Evolutionary conservation across 2,113 vertebrate species (phyloP), one percentile per base, ranked within the genome.

Genomic region (Talpa occidentalis): DNA sequence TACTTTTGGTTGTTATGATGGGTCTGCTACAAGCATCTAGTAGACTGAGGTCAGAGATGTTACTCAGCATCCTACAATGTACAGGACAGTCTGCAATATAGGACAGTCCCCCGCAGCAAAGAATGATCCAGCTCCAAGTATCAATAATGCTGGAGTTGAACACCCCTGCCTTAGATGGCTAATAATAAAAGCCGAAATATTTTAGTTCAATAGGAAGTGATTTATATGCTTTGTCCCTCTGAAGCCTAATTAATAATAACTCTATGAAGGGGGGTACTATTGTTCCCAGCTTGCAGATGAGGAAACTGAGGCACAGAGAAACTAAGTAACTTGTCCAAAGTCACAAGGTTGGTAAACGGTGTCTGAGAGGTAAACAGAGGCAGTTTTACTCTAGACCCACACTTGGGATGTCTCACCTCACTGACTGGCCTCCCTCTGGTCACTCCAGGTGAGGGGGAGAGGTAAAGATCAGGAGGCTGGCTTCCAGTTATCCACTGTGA

Each of bases 351-450:
- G 30, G 67, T 52, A 24, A 59, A 42, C 6, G 42, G 62, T 3
- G n/a, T 32, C 32, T 73, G 87, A 56, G 74, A 56, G 30, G 40
- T 69, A 59, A 56, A 85, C 10, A 0, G 37, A 86, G n/a, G 66
- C 17, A 6, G 6, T 10, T 7, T 79, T 79, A 52, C 30, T 62
- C 42, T 22, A n/a, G 78, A 76, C 22, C 28, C 30, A 44, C 5
- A 3, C 8, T 22, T 12, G 37, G 11, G 47, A 62, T 17, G 15
- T 30, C 49, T 82, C 32, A 59, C 42, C 59, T 37, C 5, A 1
- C 6, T 6, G 0, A 0, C n/a, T 37, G 49, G 5, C 40, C 40
- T 70, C 9, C 44, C 7, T 6, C 0, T 0, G 6, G 11, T 24
- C 49, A 35, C 19, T 64, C 37, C 40, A 17, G 49, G 76, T 26